These are phyloP conservation scores for Hydrotaea cyrtoneurina DNA, from an alignment of 2,888 invertebrate genomes.

Conservation along the genomic window DNA sequence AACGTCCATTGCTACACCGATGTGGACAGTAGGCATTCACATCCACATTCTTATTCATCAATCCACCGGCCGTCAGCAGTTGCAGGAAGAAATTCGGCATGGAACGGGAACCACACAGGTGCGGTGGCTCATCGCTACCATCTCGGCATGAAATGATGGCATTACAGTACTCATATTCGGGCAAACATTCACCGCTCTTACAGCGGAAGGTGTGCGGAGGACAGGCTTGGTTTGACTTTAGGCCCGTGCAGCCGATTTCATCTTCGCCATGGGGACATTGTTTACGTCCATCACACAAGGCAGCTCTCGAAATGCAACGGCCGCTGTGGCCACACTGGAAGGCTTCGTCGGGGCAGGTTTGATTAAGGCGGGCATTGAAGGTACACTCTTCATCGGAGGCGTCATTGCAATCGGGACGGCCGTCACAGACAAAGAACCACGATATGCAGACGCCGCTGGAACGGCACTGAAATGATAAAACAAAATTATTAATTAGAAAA, in stretches of 20 bases:
- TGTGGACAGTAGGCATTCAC: constrained; percentile 85
- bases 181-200: constrained; percentile 91
- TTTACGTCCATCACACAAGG: constrained; percentile 89
- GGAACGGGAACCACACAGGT: constrained; percentile 84
- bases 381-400: constrained; percentile 93
- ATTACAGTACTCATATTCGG: constrained; percentile 95
- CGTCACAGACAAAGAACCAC: constrained; percentile 95
- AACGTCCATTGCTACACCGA: constrained; percentile 92
- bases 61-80: constrained; percentile 76
- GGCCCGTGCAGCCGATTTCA: constrained; percentile 85
- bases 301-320: constrained; percentile 89
- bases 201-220: constrained; percentile 92
- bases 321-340: constrained; percentile 87
- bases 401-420: constrained; percentile 90
- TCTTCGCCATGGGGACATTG: constrained; percentile 91
- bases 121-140: constrained; percentile 94
- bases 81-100: constrained; percentile 79
- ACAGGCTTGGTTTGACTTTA: constrained; percentile 83
- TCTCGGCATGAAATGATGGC: constrained; percentile 92
- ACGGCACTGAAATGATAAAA: constrained; percentile 85
- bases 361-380: constrained; percentile 79
- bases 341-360: constrained; percentile 86
- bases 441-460: constrained; percentile 93
- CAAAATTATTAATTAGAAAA: background rate
- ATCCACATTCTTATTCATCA: constrained; percentile 72